Evolutionary conservation across 2,113 vertebrate genomes (phyloP).

Genomic region (Erythrocercus mccallii): DNA sequence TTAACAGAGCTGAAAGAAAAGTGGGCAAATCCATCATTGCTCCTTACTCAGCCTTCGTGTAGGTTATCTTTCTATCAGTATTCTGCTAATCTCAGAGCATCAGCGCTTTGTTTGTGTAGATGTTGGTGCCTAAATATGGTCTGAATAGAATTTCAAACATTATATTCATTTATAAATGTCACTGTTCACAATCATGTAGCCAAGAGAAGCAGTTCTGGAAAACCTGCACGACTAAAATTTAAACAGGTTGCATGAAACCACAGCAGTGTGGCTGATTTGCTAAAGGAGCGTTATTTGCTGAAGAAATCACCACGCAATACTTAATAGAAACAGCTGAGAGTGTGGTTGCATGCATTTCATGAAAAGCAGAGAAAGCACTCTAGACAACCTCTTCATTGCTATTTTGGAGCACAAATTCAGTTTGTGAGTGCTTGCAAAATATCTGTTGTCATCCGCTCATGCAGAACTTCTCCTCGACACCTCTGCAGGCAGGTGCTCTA

Average conservation of each 20-base stretch:
- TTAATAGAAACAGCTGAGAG: background rate
- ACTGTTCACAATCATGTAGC: background rate
- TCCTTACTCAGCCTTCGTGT: background rate
- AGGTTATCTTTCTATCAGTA: background rate
- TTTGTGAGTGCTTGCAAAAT: background rate
- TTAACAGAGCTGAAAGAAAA: background rate
- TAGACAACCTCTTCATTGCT: background rate
- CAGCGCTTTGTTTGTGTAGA: constrained; percentile 9
- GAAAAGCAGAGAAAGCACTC: background rate
- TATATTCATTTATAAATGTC: background rate
- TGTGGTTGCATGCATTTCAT: background rate
- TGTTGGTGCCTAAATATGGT: background rate
- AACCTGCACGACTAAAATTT: background rate
- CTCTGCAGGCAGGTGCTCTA: constrained; percentile 46
- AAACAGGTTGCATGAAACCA: background rate
- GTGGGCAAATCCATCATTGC: background rate
- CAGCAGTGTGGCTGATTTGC: background rate
- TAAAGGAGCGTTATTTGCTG: background rate
- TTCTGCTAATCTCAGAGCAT: background rate
- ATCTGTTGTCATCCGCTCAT: constrained; percentile 47
- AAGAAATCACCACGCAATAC: background rate
- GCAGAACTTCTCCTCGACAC: constrained; percentile 32
- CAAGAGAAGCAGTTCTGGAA: background rate
- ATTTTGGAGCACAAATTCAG: background rate
- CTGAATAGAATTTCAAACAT: background rate